Evolutionary conservation across 2,797 vertebrate species (phyloP).

Genomic region (Oreochromis mossambicus): DNA sequence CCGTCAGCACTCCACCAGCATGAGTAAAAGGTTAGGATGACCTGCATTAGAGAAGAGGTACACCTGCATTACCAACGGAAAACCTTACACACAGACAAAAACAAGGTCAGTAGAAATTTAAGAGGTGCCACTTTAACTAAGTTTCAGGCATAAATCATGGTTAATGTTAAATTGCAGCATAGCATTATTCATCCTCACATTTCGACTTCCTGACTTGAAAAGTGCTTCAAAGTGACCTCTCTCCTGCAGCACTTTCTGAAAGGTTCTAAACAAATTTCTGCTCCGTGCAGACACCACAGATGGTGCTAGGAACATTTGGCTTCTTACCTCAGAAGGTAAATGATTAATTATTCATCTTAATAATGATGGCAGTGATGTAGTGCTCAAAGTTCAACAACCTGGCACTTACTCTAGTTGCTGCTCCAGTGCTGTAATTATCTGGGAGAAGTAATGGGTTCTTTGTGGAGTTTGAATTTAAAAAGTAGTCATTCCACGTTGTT

Average conservation of each 20-base stretch:
- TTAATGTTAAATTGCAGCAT: not conserved
- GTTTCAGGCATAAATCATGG: not conserved
- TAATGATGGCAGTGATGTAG: slow-evolving; percentile 10
- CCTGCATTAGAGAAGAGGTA: not conserved
- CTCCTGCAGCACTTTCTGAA: not conserved
- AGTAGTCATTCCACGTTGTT: not conserved
- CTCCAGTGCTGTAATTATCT: not conserved
- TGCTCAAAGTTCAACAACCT: not conserved
- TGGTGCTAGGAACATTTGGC: not conserved
- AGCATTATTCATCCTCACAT: not conserved
- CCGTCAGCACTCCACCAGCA: not conserved
- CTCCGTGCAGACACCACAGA: not conserved
- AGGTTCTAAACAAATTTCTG: not conserved
- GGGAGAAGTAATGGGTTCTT: not conserved
- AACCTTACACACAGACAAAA: not conserved
- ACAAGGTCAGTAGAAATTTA: not conserved
- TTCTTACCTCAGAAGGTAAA: not conserved
- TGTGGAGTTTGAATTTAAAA: not conserved
- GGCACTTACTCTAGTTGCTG: not conserved
- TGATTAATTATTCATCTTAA: not conserved
- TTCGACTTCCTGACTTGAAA: not conserved
- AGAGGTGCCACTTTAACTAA: not conserved
- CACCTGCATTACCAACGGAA: not conserved
- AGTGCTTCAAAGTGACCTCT: not conserved
- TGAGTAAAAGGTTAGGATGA: not conserved